These are phyloP conservation scores for Abrostola tripartita DNA, from an alignment of 2,888 invertebrate species.

Conservation along the genomic window DNA sequence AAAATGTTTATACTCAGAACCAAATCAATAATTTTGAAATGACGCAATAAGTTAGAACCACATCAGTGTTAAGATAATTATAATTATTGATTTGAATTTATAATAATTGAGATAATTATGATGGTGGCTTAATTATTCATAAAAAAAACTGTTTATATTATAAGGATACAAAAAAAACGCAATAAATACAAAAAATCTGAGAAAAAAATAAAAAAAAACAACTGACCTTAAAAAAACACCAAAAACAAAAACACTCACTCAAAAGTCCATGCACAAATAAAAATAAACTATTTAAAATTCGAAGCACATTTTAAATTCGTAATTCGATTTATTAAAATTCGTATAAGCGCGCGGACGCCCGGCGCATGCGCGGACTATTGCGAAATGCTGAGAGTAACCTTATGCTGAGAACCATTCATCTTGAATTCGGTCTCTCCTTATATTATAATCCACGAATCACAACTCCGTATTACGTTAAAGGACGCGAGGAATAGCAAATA, in stretches of 20 bases:
- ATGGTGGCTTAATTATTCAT: too few relatives aligned
- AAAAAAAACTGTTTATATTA: too few relatives aligned
- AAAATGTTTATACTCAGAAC: too few relatives aligned
- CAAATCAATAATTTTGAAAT: too few relatives aligned
- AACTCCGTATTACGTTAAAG: slow-evolving; percentile 26
- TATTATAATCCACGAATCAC: slow-evolving; percentile 53
- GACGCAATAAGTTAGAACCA: too few relatives aligned
- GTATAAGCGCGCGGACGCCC: slow-evolving; percentile 50
- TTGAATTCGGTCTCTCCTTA: slow-evolving; percentile 50
- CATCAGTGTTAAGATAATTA: too few relatives aligned
- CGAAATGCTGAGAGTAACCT: slow-evolving; percentile 60
- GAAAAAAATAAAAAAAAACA: neutral
- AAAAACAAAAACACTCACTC: slow-evolving; percentile 19
- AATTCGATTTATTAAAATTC: slow-evolving; percentile 29
- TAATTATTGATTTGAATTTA: too few relatives aligned
- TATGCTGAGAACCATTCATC: slow-evolving; percentile 55
- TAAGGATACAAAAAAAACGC: too few relatives aligned
- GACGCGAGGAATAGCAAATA: slow-evolving; percentile 2
- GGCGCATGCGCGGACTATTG: slow-evolving; percentile 46
- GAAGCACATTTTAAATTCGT: slow-evolving; percentile 14
- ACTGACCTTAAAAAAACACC: slow-evolving; percentile 26
- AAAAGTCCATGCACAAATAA: slow-evolving; percentile 44
- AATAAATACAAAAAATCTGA: neutral
- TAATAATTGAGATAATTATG: too few relatives aligned
- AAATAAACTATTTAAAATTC: slow-evolving; percentile 1